Conservation (phyloP, 1,140 invertebrate genomes). For the Drosophila melanogaster region DNA sequence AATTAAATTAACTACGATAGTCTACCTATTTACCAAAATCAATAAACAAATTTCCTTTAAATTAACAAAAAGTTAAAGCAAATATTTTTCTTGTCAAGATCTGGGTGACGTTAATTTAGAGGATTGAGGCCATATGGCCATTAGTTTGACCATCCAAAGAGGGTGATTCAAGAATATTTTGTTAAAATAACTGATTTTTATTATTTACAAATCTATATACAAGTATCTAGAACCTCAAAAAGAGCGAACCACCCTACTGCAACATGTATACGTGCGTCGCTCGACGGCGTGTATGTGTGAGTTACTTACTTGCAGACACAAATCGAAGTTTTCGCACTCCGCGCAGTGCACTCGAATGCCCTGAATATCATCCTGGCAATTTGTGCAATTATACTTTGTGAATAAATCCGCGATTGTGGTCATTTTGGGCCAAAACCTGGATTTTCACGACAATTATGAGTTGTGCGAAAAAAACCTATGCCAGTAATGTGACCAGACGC, state of each 20-base stretch:
- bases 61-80: too few relatives aligned
- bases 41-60: too few relatives aligned
- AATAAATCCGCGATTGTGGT: conserved; percentile 86
- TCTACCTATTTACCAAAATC: too few relatives aligned
- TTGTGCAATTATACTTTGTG: conserved; percentile 93
- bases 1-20: too few relatives aligned
- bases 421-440: conserved; percentile 55
- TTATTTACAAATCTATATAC: too few relatives aligned
- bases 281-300: conserved; percentile 31
- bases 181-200: too few relatives aligned
- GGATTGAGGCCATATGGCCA: too few relatives aligned
- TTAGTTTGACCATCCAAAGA: too few relatives aligned
- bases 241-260: conserved; percentile 15
- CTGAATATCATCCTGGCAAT: conserved; percentile 95
- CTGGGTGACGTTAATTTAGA: too few relatives aligned
- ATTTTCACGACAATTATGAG: conserved; percentile 41
- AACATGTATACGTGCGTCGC: conserved; percentile 9
- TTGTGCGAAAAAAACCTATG: conserved; percentile 59
- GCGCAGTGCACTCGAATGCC: conserved; percentile 94
- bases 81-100: too few relatives aligned
- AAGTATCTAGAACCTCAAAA: conserved; percentile 2
- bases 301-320: conserved; percentile 94
- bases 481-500: conserved; percentile 37
- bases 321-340: conserved; percentile 93
- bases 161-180: too few relatives aligned